Conservation (phyloP, 2,888 invertebrate species). For the Carabus problematicus region DNA sequence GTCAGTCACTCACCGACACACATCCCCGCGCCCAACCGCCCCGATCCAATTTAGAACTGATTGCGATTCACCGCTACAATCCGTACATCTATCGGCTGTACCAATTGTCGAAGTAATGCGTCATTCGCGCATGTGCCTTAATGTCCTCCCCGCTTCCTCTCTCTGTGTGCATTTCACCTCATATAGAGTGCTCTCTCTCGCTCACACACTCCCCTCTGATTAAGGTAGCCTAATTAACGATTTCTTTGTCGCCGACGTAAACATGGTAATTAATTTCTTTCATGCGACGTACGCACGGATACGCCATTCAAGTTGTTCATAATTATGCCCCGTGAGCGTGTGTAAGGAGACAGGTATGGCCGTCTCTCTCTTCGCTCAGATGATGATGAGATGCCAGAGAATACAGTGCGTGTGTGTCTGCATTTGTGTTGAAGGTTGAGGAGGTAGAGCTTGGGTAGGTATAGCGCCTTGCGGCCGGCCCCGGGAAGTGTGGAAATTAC, state of each 20-base stretch:
- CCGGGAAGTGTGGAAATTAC: constrained; percentile 62
- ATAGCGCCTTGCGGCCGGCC: constrained; percentile 59
- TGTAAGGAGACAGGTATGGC: background rate
- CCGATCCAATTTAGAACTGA: constrained; percentile 60
- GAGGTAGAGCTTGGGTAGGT: constrained; percentile 46
- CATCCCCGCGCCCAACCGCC: constrained; percentile 53
- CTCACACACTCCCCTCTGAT: too few species aligned
- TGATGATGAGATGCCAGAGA: background rate
- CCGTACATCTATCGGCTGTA: constrained; percentile 48
- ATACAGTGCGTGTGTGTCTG: background rate
- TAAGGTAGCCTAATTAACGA: too few species aligned
- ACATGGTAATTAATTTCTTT: background rate
- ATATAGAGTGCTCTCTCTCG: too few species aligned
- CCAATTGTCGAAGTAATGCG: constrained; percentile 27
- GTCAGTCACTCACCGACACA: constrained; percentile 55
- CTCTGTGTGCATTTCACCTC: too few species aligned
- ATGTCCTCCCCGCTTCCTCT: background rate
- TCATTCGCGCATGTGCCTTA: background rate
- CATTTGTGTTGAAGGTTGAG: background rate
- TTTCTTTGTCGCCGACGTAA: too few species aligned
- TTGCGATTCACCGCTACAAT: constrained; percentile 57
- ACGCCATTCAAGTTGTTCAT: too few species aligned
- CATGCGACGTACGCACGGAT: background rate
- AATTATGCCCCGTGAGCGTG: background rate
- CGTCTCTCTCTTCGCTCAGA: background rate